Conservation (phyloP, 2,113 vertebrate genomes). For the Pomatostomus ruficeps region DNA sequence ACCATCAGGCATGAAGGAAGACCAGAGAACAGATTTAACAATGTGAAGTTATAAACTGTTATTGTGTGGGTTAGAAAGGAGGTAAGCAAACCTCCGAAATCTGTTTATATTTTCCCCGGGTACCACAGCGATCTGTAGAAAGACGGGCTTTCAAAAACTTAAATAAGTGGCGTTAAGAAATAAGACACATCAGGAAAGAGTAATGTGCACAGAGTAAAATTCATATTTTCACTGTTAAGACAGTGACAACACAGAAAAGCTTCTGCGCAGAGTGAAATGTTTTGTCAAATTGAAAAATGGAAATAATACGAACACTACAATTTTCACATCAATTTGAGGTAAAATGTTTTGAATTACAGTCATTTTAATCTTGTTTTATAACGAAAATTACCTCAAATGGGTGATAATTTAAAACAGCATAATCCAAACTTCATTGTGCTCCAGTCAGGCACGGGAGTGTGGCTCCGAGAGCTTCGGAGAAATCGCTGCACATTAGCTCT, state of each 20-base stretch:
- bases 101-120: not conserved
- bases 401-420: slow-evolving; percentile 59
- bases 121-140: not conserved
- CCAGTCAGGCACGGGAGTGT: not conserved
- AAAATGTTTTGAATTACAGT: slow-evolving; percentile 70
- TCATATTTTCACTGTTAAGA: slow-evolving; percentile 51
- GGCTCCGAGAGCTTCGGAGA: not conserved
- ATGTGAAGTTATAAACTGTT: not conserved
- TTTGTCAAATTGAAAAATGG: slow-evolving; percentile 67
- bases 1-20: not conserved
- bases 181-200: slow-evolving; percentile 19
- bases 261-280: slow-evolving; percentile 20
- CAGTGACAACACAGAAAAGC: slow-evolving; percentile 43
- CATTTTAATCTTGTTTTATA: slow-evolving; percentile 62
- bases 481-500: slow-evolving; percentile 19
- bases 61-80: not conserved
- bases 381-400: slow-evolving; percentile 63
- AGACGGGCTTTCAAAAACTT: not conserved
- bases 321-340: slow-evolving; percentile 62
- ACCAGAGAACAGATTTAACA: not conserved
- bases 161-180: slow-evolving; percentile 48
- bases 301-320: slow-evolving; percentile 64
- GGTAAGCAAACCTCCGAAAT: slow-evolving; percentile 8
- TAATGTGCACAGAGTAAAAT: slow-evolving; percentile 35
- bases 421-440: slow-evolving; percentile 47